Conservation (phyloP, 2,888 invertebrate genomes). For the Caenorhabditis auriculariae region DNA sequence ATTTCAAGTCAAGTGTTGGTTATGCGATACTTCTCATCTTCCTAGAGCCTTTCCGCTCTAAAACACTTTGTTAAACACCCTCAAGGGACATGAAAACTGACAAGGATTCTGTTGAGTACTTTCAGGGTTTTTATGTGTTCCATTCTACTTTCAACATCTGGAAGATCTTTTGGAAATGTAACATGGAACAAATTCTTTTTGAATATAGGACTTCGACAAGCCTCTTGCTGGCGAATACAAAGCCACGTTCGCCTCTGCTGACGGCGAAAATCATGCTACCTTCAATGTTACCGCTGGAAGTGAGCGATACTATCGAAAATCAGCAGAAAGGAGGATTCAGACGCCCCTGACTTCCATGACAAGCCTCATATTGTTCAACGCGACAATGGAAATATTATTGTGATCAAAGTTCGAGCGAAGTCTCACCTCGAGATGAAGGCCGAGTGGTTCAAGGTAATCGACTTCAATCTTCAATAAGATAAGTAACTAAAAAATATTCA, state of each 20-base stretch:
- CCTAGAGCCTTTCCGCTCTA: too few relatives aligned
- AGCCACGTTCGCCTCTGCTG: slow-evolving; percentile 51
- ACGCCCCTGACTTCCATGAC: slow-evolving; percentile 64
- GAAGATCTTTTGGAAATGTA: too few relatives aligned
- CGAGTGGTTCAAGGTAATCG: slow-evolving; percentile 63
- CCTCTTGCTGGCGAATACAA: slow-evolving; percentile 62
- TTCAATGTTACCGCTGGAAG: slow-evolving; percentile 63
- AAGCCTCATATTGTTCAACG: slow-evolving; percentile 64
- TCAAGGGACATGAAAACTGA: too few relatives aligned
- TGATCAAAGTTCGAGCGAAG: slow-evolving; percentile 63
- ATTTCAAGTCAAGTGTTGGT: too few relatives aligned
- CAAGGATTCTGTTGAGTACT: too few relatives aligned
- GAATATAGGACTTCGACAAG: slow-evolving; percentile 63
- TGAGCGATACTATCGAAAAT: slow-evolving; percentile 17
- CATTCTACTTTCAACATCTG: too few relatives aligned
- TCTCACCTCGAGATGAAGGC: slow-evolving; percentile 61
- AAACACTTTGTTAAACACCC: too few relatives aligned
- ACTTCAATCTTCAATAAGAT: too few relatives aligned
- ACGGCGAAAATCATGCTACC: slow-evolving; percentile 58
- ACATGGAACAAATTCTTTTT: too few relatives aligned
- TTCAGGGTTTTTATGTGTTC: too few relatives aligned
- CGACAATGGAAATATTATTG: slow-evolving; percentile 61
- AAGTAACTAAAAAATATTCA: too few relatives aligned
- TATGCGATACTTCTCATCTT: too few relatives aligned
- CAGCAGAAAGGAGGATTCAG: slow-evolving; percentile 30